Base-by-base conservation (phyloP, 2,113 vertebrate genomes). In the Mohoua ochrocephala region DNA sequence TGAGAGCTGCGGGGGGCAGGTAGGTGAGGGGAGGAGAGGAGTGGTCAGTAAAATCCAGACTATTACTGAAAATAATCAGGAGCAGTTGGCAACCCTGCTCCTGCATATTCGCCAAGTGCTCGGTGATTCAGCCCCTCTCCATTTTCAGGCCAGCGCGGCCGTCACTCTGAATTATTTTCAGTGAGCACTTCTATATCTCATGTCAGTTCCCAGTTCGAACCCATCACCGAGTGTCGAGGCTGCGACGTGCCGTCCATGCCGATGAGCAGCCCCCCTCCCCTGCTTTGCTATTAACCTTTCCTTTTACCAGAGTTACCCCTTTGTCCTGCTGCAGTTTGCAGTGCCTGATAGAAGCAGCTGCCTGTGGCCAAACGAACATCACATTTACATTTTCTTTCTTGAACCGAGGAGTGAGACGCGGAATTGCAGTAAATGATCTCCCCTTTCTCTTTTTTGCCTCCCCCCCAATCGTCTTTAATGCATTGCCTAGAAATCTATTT, bases 91-190 rank as follows among this genome's bases (percentile, higher is more conserved):
- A 91, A 67, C 95, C 86, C 96, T 16, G 73, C 63, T 91, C 91
- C 87, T 78, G 91, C 95, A 81, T 91, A 64, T 93, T 97, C 71
- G 79, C 97, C 95, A 87, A 87, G 96, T 7, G 94, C 91, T 70
- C 5, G 89, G 79, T 86, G 91, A 87, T 95, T 94, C 95, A 97
- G 95, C 97, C 97, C 96, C 84, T 94, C 97, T 96, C 96, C 94
- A 93, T 97, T 97, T 98, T 97, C 97, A 98, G 98, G 97, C 98
- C 97, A 98, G 95, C 91, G 98, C 98, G 98, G 98, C 98, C 98
- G 98, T 99, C 99, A 98, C 98, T 99, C 99, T 99, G 98, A 98
- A 99, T 99, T 99, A 99, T 98, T 99, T 98, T 99, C 99, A 98
- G 99, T 97, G 98, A 99, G 98, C 98, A 98, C 98, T 98, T 99